These are phyloP conservation scores for Spilogale gracilis DNA, from an alignment of 2,113 vertebrate species.

Conservation along the genomic window DNA sequence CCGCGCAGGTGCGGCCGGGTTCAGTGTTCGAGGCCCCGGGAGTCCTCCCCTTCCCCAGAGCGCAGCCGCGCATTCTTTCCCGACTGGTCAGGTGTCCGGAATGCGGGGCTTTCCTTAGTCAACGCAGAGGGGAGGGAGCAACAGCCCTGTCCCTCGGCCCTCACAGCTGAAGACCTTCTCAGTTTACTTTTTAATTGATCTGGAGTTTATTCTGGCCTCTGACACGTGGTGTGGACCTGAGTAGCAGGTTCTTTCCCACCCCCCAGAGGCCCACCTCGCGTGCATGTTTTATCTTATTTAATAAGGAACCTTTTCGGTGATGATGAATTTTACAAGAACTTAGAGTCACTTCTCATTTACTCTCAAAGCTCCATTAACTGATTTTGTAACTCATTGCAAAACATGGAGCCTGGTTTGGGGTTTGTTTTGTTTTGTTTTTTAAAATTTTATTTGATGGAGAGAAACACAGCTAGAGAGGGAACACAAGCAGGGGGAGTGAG, in stretches of 20 bases:
- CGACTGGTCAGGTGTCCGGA: not conserved
- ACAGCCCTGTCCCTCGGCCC: not conserved
- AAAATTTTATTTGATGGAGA: too few species aligned
- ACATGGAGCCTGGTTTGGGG: not conserved
- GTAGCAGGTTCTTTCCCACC: not conserved
- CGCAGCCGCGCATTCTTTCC: not conserved
- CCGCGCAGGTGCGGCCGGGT: too few species aligned
- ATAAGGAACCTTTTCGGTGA: not conserved
- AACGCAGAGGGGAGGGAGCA: fast-evolving
- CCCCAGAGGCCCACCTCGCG: not conserved
- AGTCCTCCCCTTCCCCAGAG: not conserved
- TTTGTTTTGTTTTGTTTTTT: not conserved
- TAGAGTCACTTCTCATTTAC: not conserved
- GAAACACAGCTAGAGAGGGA: too few species aligned
- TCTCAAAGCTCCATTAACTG: not conserved
- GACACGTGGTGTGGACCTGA: fast-evolving
- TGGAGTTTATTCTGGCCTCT: not conserved
- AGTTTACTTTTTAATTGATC: not conserved
- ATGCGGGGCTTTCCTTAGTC: not conserved
- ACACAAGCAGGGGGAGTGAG: too few species aligned
- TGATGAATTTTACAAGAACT: not conserved
- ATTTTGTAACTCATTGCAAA: not conserved
- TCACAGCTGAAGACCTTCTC: too few species aligned
- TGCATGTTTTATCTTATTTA: not conserved
- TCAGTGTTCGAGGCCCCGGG: not conserved